A percentile compares a stretch with the other conserved stretches of the same genome.
These are phyloP conservation scores for Ichneumon xanthorius DNA, from an alignment of 2,888 invertebrate genomes.

Conservation along the genomic window DNA sequence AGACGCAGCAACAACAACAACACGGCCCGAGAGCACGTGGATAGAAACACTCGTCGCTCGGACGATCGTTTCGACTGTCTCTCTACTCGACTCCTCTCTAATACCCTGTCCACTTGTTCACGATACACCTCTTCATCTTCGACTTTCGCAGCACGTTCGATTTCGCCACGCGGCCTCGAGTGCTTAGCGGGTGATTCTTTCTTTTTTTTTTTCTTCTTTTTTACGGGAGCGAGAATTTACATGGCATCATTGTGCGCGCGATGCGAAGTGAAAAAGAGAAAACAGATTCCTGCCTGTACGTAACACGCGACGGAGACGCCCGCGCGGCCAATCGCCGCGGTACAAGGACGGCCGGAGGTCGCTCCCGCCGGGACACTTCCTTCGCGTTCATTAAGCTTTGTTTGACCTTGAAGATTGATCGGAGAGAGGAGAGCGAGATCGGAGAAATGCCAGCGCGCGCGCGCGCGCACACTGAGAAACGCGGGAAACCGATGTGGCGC, in stretches of 20 bases:
- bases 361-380: conserved; percentile 60
- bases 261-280: conserved; percentile 22
- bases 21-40: conserved; percentile 79
- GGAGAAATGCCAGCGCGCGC: conserved; percentile 15
- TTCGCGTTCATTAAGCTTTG: conserved; percentile 65
- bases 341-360: conserved; percentile 65
- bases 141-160: conserved; percentile 1
- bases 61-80: conserved; percentile 12
- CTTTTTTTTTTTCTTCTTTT: background rate
- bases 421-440: conserved; percentile 29
- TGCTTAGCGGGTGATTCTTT: too few relatives aligned
- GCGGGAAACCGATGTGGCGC: background rate
- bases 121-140: background rate
- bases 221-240: background rate
- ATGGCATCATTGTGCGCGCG: too few relatives aligned
- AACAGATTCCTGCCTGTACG: background rate
- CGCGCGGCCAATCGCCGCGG: conserved; percentile 27
- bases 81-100: background rate
- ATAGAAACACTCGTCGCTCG: conserved; percentile 48
- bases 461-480: conserved; percentile 14
- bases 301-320: background rate
- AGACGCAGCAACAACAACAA: conserved; percentile 79
- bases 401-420: conserved; percentile 66
- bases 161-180: background rate
- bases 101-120: background rate